phyloP scores from a whole-genome alignment of 2,797 vertebrate species.

The Triplophysa yarkandensis region DNA sequence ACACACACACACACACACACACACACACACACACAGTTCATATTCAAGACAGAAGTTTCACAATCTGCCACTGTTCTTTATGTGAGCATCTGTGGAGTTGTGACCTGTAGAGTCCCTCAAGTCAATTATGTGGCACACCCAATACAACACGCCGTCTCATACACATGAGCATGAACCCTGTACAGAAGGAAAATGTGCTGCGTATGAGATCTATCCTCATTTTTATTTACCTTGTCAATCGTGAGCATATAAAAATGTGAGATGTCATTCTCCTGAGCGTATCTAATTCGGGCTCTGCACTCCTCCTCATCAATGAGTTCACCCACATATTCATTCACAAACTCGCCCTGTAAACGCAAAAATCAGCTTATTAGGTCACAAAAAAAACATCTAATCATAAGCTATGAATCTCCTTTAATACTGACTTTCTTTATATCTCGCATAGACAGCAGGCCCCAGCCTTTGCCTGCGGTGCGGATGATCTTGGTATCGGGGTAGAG shows the following conservation, averaged over 20 bases:
- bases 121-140: conserved; percentile 74
- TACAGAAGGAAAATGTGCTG: conserved; percentile 64
- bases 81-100: conserved; percentile 69
- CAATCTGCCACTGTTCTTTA: background rate
- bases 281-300: conserved; percentile 90
- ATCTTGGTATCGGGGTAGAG: conserved; percentile 97
- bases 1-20: background rate
- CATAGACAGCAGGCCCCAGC: conserved; percentile 92
- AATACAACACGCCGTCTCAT: conserved; percentile 78
- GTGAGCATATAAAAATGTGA: conserved; percentile 98
- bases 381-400: background rate
- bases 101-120: conserved; percentile 69
- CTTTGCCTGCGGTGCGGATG: conserved; percentile 92
- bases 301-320: conserved; percentile 98
- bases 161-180: conserved; percentile 58
- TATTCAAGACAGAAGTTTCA: background rate
- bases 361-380: background rate
- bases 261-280: conserved; percentile 95
- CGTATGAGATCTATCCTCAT: too few relatives aligned
- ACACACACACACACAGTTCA: background rate
- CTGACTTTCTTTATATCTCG: conserved; percentile 94
- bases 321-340: conserved; percentile 97
- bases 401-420: background rate
- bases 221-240: conserved; percentile 87
- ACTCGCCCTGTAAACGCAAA: conserved; percentile 83